phyloP scores from a whole-genome alignment of 2,797 vertebrate genomes.

The Gallinago stenura region DNA sequence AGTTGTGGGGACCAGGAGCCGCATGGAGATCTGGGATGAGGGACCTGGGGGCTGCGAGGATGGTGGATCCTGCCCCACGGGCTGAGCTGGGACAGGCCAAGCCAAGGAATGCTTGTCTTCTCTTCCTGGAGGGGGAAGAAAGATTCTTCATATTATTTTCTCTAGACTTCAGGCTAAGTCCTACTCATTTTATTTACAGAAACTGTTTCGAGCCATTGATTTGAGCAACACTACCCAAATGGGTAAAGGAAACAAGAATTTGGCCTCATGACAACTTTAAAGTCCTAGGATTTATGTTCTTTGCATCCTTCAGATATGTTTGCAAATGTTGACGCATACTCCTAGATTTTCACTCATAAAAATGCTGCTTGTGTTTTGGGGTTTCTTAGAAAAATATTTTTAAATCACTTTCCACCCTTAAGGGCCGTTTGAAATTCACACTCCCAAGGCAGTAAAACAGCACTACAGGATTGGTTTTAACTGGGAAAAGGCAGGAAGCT shows the following conservation, averaged over 20 bases:
- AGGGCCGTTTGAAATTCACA: constrained; percentile 54
- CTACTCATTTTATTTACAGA: constrained; percentile 54
- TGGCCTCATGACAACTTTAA: constrained; percentile 53
- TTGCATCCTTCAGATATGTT: constrained; percentile 45
- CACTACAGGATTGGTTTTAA: constrained; percentile 17
- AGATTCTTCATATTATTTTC: constrained; percentile 35
- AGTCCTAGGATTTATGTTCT: constrained; percentile 55
- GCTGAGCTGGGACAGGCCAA: background rate
- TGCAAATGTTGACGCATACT: constrained; percentile 57
- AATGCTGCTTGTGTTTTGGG: constrained; percentile 68
- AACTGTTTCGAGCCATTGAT: constrained; percentile 17
- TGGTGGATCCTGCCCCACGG: background rate
- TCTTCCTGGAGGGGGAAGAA: background rate
- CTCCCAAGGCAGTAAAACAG: constrained; percentile 44
- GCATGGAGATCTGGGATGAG: rapidly evolving
- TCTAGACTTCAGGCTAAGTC: constrained; percentile 29
- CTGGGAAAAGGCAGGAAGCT: constrained; percentile 37
- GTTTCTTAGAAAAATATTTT: constrained; percentile 67
- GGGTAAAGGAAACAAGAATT: constrained; percentile 45
- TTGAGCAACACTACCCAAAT: constrained; percentile 8
- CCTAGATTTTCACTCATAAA: constrained; percentile 56
- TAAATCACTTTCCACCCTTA: constrained; percentile 64
- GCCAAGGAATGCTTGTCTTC: constrained; percentile 53
- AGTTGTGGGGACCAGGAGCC: background rate
- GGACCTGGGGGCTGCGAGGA: rapidly evolving